Base-by-base conservation (phyloP, 1,140 invertebrate species). In the Littorina saxatilis region DNA sequence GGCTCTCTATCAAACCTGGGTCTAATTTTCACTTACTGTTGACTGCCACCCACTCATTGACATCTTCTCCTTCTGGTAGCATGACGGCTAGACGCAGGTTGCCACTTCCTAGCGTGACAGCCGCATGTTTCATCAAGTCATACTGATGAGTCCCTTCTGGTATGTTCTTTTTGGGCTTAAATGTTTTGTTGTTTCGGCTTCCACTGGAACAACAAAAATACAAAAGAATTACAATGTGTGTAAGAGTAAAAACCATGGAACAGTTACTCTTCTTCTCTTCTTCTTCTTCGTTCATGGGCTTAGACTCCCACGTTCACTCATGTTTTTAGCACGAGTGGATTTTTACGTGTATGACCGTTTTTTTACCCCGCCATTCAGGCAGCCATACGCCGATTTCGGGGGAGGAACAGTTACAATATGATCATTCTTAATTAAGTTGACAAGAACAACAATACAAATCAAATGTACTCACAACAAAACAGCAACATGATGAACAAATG, bases 21-120 rank as follows among this genome's bases (percentile, higher is more conserved):
- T n/a, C 43, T 47, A 9, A 17, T 47, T 68, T 20, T 58, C 84
- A 95, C 96, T 95, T 93, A 98, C 98, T 99, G 91, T 99, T 99
- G 17, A 99, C 98, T 83, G 98, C 98, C 55, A 99, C 97, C 99
- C 99, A 99, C 94, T 99, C 99, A 93, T 99, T 99, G 52, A 99
- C 94, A 94, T 99, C 99, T 94, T 99, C 99, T 58, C 99, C 99
- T 92, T 99, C 98, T 1, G 99, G 99, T 83, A 99, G 93, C 94
- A 98, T 96, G 52, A 99, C 99, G 70, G 98, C 99, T 50, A 98
- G 94, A 82, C 98, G 94, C 68, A 99, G 93, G 94, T 99, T 99
- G 20, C 98, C 98, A 58, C 98, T 99, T 29, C 99, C 99, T 61
- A 99, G 93, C 0, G 99, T 99, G 27, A 98, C 98, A 32, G 98